These are phyloP conservation scores for Sebastes matsubarae DNA, from an alignment of 2,797 vertebrate genomes.

Conservation along the genomic window DNA sequence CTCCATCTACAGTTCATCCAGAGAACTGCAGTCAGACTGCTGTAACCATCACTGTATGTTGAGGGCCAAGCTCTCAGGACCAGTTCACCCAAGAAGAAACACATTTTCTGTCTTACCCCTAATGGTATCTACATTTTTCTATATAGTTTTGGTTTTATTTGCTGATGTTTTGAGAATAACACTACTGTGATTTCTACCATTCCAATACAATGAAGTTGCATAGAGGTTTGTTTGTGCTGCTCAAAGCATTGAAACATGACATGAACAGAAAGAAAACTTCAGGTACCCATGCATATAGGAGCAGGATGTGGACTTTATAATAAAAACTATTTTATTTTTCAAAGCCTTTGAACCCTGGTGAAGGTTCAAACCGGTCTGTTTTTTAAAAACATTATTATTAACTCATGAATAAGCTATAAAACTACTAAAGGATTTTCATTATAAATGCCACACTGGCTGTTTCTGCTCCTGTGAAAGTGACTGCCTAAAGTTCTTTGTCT, in stretches of 20 bases:
- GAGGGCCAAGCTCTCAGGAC: background rate
- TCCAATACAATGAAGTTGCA: background rate
- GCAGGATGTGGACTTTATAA: background rate
- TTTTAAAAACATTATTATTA: background rate
- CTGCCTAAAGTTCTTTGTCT: background rate
- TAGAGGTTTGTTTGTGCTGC: background rate
- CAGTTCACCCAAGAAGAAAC: background rate
- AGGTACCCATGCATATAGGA: background rate
- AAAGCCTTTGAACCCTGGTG: background rate
- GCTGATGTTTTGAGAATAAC: background rate
- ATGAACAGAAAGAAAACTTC: background rate
- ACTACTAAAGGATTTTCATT: background rate
- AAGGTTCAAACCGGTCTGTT: background rate
- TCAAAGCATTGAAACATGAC: background rate
- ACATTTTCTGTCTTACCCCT: background rate
- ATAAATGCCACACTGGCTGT: background rate
- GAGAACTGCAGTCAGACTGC: slow-evolving; percentile 17
- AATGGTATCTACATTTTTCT: background rate
- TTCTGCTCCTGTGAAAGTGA: background rate
- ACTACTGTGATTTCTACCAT: background rate
- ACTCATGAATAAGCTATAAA: background rate
- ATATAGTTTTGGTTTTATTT: background rate
- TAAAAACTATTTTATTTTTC: background rate
- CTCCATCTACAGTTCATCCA: slow-evolving; percentile 37
- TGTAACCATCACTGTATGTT: background rate